Percentiles rank a stretch among this genome's conserved stretches.
These are phyloP conservation scores for Mesitornis unicolor DNA, from an alignment of 2,113 vertebrate genomes.

Conservation along the genomic window DNA sequence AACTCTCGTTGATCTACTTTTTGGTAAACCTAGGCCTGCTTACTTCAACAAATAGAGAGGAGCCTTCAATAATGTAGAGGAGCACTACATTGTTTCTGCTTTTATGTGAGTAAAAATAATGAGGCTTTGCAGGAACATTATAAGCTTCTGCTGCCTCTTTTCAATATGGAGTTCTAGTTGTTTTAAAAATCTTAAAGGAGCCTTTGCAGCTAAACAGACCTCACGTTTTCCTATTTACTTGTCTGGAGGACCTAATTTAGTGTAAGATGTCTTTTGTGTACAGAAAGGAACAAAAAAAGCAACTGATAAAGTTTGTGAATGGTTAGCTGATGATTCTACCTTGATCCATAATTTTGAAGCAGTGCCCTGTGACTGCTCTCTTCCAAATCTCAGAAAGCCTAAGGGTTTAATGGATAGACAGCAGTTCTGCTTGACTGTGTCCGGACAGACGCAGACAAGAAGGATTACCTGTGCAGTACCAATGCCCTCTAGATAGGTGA, in stretches of 20 bases:
- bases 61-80: no score
- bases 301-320: neutral
- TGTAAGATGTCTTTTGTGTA: neutral
- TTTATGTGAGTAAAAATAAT: neutral
- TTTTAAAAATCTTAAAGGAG: neutral
- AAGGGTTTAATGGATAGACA: neutral
- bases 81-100: neutral
- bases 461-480: constrained; percentile 32
- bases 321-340: neutral
- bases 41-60: neutral
- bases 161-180: neutral
- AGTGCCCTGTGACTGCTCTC: neutral
- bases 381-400: neutral
- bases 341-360: neutral
- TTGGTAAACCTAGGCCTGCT: neutral
- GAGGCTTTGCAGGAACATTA: neutral
- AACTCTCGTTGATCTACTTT: neutral
- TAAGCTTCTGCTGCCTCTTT: neutral
- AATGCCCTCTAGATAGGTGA: constrained; percentile 1
- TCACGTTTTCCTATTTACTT: neutral
- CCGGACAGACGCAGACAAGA: constrained; percentile 54
- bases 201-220: neutral
- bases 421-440: neutral
- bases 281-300: neutral
- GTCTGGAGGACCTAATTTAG: neutral